Conservation (phyloP, 2,113 vertebrate genomes). For the Daubentonia madagascariensis region DNA sequence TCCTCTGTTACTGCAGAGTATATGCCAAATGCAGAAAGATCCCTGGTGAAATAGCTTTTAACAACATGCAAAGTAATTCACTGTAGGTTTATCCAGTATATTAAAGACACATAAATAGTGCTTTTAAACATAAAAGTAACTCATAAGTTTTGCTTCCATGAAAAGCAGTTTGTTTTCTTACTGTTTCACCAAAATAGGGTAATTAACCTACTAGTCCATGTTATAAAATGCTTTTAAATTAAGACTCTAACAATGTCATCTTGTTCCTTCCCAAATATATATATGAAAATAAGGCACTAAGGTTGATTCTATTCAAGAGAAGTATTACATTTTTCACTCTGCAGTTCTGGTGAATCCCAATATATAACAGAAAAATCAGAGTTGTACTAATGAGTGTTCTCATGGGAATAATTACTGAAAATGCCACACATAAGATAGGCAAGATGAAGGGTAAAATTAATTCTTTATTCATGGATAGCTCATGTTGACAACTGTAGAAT, state of each 20-base stretch:
- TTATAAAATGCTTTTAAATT: not conserved
- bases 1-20: slow-evolving; percentile 18
- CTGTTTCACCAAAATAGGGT: not conserved
- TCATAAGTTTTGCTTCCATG: not conserved
- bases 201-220: not conserved
- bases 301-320: not conserved
- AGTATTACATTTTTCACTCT: not conserved
- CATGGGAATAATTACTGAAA: not conserved
- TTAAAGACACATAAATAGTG: not conserved
- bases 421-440: not conserved
- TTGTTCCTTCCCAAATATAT: not conserved
- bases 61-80: slow-evolving; percentile 54
- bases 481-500: not conserved
- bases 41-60: slow-evolving; percentile 15
- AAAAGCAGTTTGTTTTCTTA: not conserved
- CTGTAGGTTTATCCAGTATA: not conserved
- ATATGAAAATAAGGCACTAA: not conserved
- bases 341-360: not conserved
- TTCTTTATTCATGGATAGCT: not conserved
- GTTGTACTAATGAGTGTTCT: not conserved
- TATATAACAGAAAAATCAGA: not conserved
- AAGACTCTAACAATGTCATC: not conserved
- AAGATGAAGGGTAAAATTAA: not conserved
- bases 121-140: slow-evolving; percentile 11
- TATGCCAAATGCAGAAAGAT: slow-evolving; percentile 49